Conservation (phyloP, 2,797 vertebrate genomes). For the Ibycter americanus region DNA sequence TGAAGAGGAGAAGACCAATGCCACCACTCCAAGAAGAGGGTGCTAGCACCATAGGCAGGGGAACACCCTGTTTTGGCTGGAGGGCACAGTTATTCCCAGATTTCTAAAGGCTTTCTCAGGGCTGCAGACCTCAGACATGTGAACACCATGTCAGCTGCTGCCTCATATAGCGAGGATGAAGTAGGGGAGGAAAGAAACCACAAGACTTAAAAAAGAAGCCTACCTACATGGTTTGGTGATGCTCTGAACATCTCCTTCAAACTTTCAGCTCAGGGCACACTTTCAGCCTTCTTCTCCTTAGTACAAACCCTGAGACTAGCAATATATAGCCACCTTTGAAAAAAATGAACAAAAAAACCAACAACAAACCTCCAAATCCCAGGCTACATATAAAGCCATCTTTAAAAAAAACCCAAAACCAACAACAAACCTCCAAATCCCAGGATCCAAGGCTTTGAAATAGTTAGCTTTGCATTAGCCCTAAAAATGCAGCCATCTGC, state of each 20-base stretch:
- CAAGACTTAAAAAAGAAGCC: not conserved
- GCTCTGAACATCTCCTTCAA: not conserved
- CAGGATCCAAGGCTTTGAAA: not conserved
- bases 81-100: not conserved
- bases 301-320: not conserved
- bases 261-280: not conserved
- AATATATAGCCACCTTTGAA: not conserved
- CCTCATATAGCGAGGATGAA: not conserved
- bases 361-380: not conserved
- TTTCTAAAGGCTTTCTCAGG: not conserved
- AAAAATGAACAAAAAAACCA: no score
- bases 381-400: no score
- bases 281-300: not conserved
- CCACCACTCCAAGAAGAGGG: no score
- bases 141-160: not conserved
- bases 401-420: not conserved
- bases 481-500: not conserved
- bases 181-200: not conserved
- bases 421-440: not conserved
- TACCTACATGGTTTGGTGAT: not conserved
- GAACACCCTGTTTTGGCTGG: not conserved
- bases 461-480: not conserved
- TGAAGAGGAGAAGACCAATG: not conserved
- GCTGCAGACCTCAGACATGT: not conserved
- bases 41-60: no score